Base-by-base conservation (phyloP, 1,140 invertebrate species). In the Heliothis virescens region DNA sequence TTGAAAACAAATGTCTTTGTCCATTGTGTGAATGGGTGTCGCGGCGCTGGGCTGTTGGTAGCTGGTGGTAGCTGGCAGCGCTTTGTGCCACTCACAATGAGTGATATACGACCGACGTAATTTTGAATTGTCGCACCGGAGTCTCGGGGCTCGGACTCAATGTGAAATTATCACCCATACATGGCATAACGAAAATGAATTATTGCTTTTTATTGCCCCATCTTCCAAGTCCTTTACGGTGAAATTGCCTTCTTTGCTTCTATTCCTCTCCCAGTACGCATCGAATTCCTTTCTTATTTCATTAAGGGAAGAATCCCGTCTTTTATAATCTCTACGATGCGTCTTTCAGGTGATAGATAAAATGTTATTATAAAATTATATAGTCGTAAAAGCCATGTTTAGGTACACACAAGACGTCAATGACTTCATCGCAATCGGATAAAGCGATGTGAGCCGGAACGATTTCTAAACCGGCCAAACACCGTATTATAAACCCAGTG, bases 101-200 rank as follows among this genome's bases (percentile, higher is more conserved):
- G 90, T 93, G 93, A 94, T 94, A 94, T 94, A 94, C 91, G 90
- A 89, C 89, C 87, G 91, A 91, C 86, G 86, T 92, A 91, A 91
- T 89, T 92, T 86, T 87, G 88, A 94, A 94, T 93, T 94, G 93
- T 94, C 91, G 90, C 89, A 85, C 80, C 77, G 85, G 83, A 84
- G 82, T 82, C 87, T 88, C 85, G 82, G 83, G 63, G 84, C 72
- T 78, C 69, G 81, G 79, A 82, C 85, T 92, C 89, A 92, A 91
- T 92, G 90, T 88, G 85, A 90, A 93, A 94, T 94, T 91, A 94
- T 94, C 93, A 92, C 88, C 89, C 90, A 89, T 91, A 89, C 88
- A 87, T 86, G 86, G 92, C 93, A 94, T 92, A 94, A 93, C 92
- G 90, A 94, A 94, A 93, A 94, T 94, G 92, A 94, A 92, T 94